phyloP scores from a whole-genome alignment of 2,888 invertebrate genomes.

The Eurois occulta region DNA sequence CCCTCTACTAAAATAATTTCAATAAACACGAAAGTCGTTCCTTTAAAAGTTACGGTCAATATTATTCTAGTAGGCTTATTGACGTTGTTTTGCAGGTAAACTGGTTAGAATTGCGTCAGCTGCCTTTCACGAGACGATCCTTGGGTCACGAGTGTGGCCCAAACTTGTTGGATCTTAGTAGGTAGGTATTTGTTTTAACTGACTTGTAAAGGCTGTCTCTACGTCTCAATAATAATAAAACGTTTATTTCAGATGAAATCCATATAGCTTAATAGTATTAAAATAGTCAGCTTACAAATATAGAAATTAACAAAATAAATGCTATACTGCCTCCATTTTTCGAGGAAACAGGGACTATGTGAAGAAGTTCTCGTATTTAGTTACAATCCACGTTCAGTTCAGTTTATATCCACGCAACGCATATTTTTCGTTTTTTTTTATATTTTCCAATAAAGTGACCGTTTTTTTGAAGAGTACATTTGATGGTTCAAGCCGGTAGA shows the following conservation, averaged over 20 bases:
- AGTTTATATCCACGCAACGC: not conserved
- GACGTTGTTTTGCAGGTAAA: conserved; percentile 24
- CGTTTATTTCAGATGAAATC: too few species aligned
- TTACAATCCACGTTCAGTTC: too few species aligned
- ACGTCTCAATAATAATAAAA: too few species aligned
- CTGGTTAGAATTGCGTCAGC: conserved; percentile 50
- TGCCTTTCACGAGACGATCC: conserved; percentile 57
- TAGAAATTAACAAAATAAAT: too few species aligned
- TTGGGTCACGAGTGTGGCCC: conserved; percentile 51
- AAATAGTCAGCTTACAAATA: too few species aligned
- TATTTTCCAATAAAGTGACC: not conserved
- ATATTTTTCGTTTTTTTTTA: not conserved
- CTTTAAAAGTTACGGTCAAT: not conserved
- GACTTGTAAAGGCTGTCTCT: not conserved
- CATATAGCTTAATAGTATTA: too few species aligned
- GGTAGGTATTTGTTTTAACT: not conserved
- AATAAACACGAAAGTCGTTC: not conserved
- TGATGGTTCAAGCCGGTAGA: not conserved
- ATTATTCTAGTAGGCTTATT: conserved; percentile 21
- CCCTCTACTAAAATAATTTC: not conserved
- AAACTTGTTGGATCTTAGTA: conserved; percentile 7
- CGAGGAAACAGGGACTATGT: not conserved
- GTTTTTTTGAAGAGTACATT: not conserved
- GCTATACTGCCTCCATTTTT: too few species aligned
- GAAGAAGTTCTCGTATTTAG: not conserved